Evolutionary conservation across 1,140 invertebrate genomes (phyloP).

Genomic region (Lamellibrachia luymesi): DNA sequence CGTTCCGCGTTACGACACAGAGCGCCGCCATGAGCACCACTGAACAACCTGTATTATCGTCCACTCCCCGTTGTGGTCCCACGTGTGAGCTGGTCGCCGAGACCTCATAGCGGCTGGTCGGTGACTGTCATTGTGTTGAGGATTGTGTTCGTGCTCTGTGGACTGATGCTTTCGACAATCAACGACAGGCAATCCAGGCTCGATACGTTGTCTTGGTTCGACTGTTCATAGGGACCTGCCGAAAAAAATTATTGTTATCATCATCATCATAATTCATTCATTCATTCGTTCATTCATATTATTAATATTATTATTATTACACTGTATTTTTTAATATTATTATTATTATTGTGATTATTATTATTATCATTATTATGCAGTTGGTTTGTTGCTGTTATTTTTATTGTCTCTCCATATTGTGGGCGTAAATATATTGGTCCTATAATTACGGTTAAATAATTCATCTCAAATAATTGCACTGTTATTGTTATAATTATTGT

Average conservation of each 20-base stretch:
- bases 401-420: too few relatives aligned
- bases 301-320: background rate
- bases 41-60: background rate
- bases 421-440: too few relatives aligned
- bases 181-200: constrained; percentile 32
- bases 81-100: background rate
- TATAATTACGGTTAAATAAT: too few relatives aligned
- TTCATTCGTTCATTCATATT: background rate
- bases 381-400: too few relatives aligned
- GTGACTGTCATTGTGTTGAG: constrained; percentile 8
- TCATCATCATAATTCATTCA: background rate
- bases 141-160: constrained; percentile 16
- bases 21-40: background rate
- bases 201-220: constrained; percentile 20
- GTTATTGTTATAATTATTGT: too few relatives aligned
- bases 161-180: constrained; percentile 32
- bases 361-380: background rate
- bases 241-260: background rate
- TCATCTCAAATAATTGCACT: too few relatives aligned
- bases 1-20: too few relatives aligned
- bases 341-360: background rate
- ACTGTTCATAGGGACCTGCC: background rate
- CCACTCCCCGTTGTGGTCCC: background rate
- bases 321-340: too few relatives aligned
- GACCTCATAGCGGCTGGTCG: background rate